A percentile compares a stretch with the other conserved stretches of the same genome.
These are phyloP conservation scores for Allophyes oxyacanthae DNA, from an alignment of 2,888 invertebrate genomes.

Conservation along the genomic window DNA sequence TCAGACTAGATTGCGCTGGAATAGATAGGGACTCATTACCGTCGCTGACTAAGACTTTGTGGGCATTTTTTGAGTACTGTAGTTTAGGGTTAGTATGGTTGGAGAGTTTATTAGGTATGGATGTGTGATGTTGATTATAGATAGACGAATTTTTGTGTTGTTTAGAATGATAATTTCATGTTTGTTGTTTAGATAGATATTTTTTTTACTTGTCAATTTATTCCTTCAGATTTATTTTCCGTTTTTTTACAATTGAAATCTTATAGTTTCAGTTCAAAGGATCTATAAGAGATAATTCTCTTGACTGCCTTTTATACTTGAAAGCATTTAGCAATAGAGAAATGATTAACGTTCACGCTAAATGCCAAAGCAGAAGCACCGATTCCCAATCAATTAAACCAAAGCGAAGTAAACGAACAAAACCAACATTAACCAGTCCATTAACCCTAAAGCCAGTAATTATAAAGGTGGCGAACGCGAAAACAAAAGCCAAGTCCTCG, in stretches of 20 bases:
- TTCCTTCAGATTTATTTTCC: no score
- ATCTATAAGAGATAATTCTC: no score
- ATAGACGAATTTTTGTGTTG: no score
- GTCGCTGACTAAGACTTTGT: slow-evolving; percentile 68
- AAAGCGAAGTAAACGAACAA: slow-evolving; percentile 57
- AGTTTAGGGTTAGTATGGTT: slow-evolving; percentile 20
- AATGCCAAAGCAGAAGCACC: slow-evolving; percentile 43
- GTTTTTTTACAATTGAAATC: no score
- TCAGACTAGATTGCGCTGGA: slow-evolving; percentile 72
- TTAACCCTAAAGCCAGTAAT: slow-evolving; percentile 68
- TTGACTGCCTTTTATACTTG: no score
- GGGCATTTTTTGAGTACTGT: slow-evolving; percentile 34
- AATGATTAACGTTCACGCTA: slow-evolving; percentile 47
- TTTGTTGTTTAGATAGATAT: no score
- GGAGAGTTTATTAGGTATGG: background rate
- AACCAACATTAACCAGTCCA: slow-evolving; percentile 61
- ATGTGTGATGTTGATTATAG: no score
- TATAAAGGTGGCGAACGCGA: slow-evolving; percentile 68
- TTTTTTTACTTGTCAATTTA: no score
- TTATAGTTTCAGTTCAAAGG: no score
- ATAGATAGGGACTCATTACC: slow-evolving; percentile 79
- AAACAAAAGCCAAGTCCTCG: slow-evolving; percentile 70
- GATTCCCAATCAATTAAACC: slow-evolving; percentile 58
- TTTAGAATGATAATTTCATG: no score
- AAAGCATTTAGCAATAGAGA: slow-evolving; percentile 11